These are phyloP conservation scores for Tenthredo notha DNA, from an alignment of 2,888 invertebrate species.

Conservation along the genomic window DNA sequence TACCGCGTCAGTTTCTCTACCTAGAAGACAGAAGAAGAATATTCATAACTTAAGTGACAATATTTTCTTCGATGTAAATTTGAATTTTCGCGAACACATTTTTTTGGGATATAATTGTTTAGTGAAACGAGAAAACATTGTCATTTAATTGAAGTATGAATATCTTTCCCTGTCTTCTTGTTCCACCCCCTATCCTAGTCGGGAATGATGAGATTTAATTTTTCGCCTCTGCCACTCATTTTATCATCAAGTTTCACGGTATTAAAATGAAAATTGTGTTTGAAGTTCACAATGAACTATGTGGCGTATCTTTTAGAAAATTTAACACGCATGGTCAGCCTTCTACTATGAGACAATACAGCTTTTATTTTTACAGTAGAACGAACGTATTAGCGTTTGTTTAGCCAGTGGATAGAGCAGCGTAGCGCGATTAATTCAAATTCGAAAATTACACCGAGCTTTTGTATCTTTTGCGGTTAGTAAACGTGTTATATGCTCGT, in stretches of 20 bases:
- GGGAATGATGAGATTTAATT: neutral
- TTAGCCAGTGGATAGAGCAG: neutral
- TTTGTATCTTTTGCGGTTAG: neutral
- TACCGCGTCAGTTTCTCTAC: slow-evolving; percentile 71
- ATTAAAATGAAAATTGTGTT: neutral
- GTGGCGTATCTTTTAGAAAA: neutral
- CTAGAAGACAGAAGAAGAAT: slow-evolving; percentile 61
- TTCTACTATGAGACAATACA: neutral
- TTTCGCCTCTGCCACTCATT: neutral
- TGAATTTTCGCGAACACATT: neutral
- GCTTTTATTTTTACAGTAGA: slow-evolving; percentile 27
- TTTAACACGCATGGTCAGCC: neutral
- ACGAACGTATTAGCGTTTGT: neutral
- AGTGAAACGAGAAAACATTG: slow-evolving; percentile 62
- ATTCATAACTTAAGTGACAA: slow-evolving; percentile 64
- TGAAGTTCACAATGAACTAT: slow-evolving; percentile 1
- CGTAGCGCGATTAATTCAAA: slow-evolving; percentile 2
- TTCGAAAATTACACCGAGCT: neutral
- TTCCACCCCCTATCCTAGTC: slow-evolving; percentile 12
- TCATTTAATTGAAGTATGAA: slow-evolving; percentile 61
- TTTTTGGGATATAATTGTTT: slow-evolving; percentile 53
- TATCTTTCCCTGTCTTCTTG: slow-evolving; percentile 58
- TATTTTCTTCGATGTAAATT: slow-evolving; percentile 55
- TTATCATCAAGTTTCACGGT: neutral
- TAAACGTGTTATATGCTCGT: neutral